phyloP scores from a whole-genome alignment of 2,888 invertebrate genomes.

The Cerastis leucographa region DNA sequence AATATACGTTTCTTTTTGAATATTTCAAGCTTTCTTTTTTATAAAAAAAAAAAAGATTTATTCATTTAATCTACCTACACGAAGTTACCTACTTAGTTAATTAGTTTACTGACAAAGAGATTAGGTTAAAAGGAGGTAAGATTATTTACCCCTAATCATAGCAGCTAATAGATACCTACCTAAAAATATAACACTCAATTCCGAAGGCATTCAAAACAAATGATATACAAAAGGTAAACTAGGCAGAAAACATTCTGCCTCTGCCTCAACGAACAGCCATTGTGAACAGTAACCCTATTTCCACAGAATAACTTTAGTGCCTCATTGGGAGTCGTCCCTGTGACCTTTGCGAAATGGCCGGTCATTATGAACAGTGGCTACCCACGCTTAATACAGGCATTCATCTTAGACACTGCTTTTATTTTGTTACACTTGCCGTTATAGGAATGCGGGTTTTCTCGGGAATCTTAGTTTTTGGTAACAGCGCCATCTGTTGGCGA shows the following conservation, averaged over 20 bases:
- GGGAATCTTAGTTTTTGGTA: conserved; percentile 16
- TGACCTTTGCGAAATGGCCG: conserved; percentile 57
- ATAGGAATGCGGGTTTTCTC: conserved; percentile 23
- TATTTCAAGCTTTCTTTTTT: neutral
- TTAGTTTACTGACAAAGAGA: neutral
- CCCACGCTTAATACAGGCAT: conserved; percentile 55
- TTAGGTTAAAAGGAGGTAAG: neutral
- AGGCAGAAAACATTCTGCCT: conserved; percentile 31
- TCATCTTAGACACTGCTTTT: conserved; percentile 44
- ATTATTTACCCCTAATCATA: neutral
- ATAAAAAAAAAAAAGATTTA: too few species aligned
- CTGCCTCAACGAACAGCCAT: conserved; percentile 43
- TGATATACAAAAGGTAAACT: conserved; percentile 36
- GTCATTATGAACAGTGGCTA: conserved; percentile 59
- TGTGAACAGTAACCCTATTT: conserved; percentile 56
- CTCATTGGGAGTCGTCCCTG: conserved; percentile 53
- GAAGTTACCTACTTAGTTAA: neutral
- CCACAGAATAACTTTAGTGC: conserved; percentile 50
- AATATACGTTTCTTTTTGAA: neutral
- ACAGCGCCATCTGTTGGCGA: conserved; percentile 54
- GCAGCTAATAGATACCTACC: neutral
- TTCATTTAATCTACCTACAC: too few species aligned
- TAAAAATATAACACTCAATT: conserved; percentile 30
- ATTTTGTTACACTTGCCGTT: conserved; percentile 29
- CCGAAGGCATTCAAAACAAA: conserved; percentile 22